Evolutionary conservation across 2,888 invertebrate species (phyloP).

Genomic region (Acanthopleura granulata): DNA sequence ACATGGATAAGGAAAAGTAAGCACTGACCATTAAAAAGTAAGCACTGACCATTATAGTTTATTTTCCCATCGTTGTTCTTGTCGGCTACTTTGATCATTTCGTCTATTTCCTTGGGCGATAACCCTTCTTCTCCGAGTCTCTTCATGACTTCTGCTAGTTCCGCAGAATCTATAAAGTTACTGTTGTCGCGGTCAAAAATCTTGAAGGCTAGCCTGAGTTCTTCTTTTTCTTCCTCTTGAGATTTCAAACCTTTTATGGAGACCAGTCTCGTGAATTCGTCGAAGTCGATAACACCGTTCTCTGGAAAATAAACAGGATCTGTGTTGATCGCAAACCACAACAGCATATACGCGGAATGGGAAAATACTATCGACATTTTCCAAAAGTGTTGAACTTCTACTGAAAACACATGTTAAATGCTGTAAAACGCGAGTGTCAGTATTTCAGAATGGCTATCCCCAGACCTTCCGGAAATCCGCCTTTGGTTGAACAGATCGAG

Average conservation of each 20-base stretch:
- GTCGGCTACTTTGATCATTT: conserved; percentile 1
- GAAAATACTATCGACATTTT: too few relatives aligned
- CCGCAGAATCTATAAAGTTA: neutral
- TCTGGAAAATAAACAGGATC: neutral
- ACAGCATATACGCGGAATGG: too few relatives aligned
- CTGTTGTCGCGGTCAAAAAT: conserved; percentile 11
- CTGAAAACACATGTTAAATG: too few relatives aligned
- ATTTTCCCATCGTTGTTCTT: conserved; percentile 12
- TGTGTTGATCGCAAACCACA: too few relatives aligned
- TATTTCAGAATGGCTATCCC: too few relatives aligned
- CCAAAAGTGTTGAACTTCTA: too few relatives aligned
- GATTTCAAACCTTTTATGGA: conserved; percentile 8
- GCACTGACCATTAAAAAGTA: too few relatives aligned
- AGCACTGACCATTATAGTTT: conserved; percentile 1
- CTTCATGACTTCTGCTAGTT: neutral
- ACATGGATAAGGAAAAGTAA: too few relatives aligned
- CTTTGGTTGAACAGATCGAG: too few relatives aligned
- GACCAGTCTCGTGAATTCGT: neutral
- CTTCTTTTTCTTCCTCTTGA: neutral
- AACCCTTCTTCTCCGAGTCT: neutral
- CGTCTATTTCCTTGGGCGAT: neutral
- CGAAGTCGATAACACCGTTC: conserved; percentile 7
- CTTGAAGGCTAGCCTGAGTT: conserved; percentile 1
- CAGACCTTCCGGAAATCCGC: too few relatives aligned
- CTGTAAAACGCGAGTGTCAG: too few relatives aligned